Evolutionary conservation across 1,140 invertebrate genomes (phyloP).

Genomic region (Hyposmocoma kahamanoa): DNA sequence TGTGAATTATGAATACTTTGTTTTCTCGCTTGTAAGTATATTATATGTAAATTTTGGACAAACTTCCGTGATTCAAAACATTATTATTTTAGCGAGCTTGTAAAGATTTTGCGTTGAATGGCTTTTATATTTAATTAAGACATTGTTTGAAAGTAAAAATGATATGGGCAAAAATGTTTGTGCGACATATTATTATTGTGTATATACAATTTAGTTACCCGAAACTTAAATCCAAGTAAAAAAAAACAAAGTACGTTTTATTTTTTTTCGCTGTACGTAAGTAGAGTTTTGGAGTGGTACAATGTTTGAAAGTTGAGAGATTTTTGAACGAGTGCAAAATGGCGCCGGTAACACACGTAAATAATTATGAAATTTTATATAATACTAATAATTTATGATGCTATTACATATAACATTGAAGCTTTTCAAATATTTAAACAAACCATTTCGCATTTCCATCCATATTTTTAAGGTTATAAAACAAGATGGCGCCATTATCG

Average conservation of each 20-base stretch:
- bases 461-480: conserved; percentile 11
- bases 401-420: conserved; percentile 1
- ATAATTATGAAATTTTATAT: conserved; percentile 13
- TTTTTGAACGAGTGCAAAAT: conserved; percentile 12
- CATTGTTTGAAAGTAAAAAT: conserved; percentile 17
- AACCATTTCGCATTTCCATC: too few relatives aligned
- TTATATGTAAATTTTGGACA: conserved; percentile 68
- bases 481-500: conserved; percentile 19
- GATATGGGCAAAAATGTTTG: conserved; percentile 30
- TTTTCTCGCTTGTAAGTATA: conserved; percentile 61
- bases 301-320: conserved; percentile 24
- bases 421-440: too few relatives aligned
- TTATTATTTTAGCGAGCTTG: conserved; percentile 46
- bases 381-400: conserved; percentile 10
- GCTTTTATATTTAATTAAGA: conserved; percentile 42
- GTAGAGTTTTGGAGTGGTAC: conserved; percentile 34
- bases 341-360: neutral
- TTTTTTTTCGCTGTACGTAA: conserved; percentile 41
- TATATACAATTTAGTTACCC: conserved; percentile 61
- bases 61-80: conserved; percentile 24
- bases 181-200: conserved; percentile 42
- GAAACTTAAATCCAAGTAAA: conserved; percentile 56
- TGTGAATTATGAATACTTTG: conserved; percentile 39
- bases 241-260: conserved; percentile 39
- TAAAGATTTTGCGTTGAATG: conserved; percentile 45